phyloP scores from a whole-genome alignment of 2,113 vertebrate genomes.

The Dromaius novaehollandiae region DNA sequence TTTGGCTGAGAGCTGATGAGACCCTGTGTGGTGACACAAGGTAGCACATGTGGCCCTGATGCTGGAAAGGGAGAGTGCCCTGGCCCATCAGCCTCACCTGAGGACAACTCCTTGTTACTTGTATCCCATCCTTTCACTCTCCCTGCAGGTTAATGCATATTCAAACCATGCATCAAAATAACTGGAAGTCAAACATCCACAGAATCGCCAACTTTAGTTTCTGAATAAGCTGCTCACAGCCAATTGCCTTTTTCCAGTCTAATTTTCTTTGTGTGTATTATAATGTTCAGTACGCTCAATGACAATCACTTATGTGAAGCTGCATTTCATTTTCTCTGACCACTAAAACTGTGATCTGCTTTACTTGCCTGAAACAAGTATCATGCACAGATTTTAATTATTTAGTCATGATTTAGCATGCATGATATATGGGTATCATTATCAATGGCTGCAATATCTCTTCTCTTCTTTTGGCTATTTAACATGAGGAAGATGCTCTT shows the following conservation, averaged over 20 bases:
- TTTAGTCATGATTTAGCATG: conserved; percentile 68
- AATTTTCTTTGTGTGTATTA: conserved; percentile 24
- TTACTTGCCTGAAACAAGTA: conserved; percentile 69
- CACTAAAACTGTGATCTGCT: conserved; percentile 78
- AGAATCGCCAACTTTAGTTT: background rate
- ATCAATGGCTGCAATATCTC: conserved; percentile 84
- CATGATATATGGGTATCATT: conserved; percentile 71
- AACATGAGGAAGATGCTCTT: conserved; percentile 86
- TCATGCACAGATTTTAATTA: conserved; percentile 69
- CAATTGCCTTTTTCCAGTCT: conserved; percentile 15
- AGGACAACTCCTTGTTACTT: background rate
- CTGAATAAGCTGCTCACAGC: background rate
- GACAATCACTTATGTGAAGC: conserved; percentile 82
- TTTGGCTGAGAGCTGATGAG: background rate
- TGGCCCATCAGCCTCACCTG: background rate
- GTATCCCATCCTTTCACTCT: background rate
- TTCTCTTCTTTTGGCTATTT: conserved; percentile 85
- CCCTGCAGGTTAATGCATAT: background rate
- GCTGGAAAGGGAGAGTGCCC: background rate
- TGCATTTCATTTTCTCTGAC: conserved; percentile 86
- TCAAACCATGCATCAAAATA: conserved; percentile 26
- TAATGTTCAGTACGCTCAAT: conserved; percentile 13
- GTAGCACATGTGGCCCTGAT: background rate
- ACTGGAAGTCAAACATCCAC: conserved; percentile 17
- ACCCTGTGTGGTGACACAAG: background rate